Evolutionary conservation across 2,888 invertebrate species (phyloP).

Genomic region (Drosophila gaucha): DNA sequence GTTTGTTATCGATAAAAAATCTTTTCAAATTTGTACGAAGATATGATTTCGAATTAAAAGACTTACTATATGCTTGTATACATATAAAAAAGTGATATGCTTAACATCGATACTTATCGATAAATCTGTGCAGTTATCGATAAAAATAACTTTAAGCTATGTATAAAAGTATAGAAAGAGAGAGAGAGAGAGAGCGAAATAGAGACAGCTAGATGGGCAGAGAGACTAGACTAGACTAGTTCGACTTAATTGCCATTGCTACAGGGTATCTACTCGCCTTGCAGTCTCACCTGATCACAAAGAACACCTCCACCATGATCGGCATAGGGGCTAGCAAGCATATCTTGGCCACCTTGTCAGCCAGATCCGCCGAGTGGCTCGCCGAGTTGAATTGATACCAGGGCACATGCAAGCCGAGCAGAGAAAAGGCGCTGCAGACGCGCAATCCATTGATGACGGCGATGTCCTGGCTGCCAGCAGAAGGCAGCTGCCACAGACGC

Average conservation of each 20-base stretch:
- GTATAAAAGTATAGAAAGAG: too few relatives aligned
- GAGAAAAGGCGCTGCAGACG: constrained; percentile 29
- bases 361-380: constrained; percentile 14
- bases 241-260: neutral
- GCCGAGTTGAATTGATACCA: constrained; percentile 36
- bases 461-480: constrained; percentile 35
- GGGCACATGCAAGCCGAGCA: constrained; percentile 36
- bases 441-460: constrained; percentile 50
- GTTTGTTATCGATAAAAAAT: too few relatives aligned
- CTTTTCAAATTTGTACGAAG: too few relatives aligned
- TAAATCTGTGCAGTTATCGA: too few relatives aligned
- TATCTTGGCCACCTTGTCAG: constrained; percentile 4
- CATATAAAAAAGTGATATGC: too few relatives aligned
- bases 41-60: too few relatives aligned
- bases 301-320: constrained; percentile 44
- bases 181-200: neutral
- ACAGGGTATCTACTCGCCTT: neutral
- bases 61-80: too few relatives aligned
- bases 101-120: too few relatives aligned
- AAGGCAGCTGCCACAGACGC: constrained; percentile 13
- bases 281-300: constrained; percentile 44
- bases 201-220: too few relatives aligned
- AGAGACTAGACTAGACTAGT: too few relatives aligned
- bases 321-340: constrained; percentile 14
- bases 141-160: too few relatives aligned